These are phyloP conservation scores for Acanthisitta chloris DNA, from an alignment of 2,113 vertebrate species.

Conservation along the genomic window DNA sequence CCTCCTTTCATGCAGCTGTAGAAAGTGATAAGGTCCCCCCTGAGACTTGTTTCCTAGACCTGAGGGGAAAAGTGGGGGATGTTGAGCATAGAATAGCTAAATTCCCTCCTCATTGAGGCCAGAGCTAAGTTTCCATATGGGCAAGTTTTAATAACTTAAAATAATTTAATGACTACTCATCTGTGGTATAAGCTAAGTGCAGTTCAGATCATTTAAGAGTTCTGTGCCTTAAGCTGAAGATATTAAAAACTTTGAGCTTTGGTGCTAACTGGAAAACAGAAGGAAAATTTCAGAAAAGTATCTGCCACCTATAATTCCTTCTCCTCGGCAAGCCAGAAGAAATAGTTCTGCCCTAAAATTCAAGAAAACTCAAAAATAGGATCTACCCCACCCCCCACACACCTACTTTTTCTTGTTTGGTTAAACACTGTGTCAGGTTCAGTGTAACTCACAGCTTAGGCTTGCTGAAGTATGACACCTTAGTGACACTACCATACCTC, in stretches of 20 bases:
- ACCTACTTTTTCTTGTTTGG: background rate
- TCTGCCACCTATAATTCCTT: background rate
- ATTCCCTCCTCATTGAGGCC: background rate
- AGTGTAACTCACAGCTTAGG: background rate
- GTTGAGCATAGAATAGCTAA: too few species aligned
- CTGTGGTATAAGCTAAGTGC: background rate
- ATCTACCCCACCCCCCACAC: accelerated
- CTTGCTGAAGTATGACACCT: background rate
- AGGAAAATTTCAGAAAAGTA: background rate
- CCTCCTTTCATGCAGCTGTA: too few species aligned
- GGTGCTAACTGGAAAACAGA: background rate
- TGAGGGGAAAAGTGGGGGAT: too few species aligned
- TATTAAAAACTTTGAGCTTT: background rate
- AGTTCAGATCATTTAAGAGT: background rate
- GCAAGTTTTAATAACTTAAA: background rate
- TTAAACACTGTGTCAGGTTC: background rate
- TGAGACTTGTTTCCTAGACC: too few species aligned
- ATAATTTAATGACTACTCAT: background rate
- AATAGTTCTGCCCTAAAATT: background rate
- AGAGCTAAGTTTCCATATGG: background rate
- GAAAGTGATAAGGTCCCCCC: too few species aligned
- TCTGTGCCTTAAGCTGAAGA: background rate
- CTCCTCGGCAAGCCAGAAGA: background rate
- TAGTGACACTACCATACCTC: background rate
- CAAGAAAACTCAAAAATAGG: background rate